Percentiles rank a stretch among this genome's conserved stretches.
phyloP scores from a whole-genome alignment of 2,113 vertebrate genomes.

The Elephantulus edwardii region DNA sequence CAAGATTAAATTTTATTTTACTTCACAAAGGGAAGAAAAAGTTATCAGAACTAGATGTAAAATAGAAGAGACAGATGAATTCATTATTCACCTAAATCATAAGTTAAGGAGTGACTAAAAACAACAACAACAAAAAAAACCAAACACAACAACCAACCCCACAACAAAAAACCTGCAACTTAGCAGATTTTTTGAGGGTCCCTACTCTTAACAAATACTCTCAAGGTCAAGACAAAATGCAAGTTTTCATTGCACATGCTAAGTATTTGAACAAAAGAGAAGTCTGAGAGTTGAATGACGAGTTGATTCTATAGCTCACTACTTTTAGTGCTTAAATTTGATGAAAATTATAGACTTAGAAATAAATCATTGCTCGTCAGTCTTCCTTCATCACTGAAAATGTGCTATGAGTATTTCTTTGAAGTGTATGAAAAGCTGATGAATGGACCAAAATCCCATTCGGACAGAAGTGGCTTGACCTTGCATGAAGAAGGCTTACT shows the following conservation, averaged over 20 bases:
- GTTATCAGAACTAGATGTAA: neutral
- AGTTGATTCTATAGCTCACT: neutral
- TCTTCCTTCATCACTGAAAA: slow-evolving; percentile 9
- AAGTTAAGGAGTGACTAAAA: neutral
- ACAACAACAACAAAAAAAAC: too few species aligned
- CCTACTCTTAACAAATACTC: neutral
- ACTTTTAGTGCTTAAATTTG: slow-evolving; percentile 18
- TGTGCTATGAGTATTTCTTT: slow-evolving; percentile 8
- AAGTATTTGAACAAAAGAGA: neutral
- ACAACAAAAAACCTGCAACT: neutral
- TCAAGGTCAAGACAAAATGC: slow-evolving; percentile 36
- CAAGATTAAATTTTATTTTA: slow-evolving; percentile 4
- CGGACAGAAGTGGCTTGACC: neutral
- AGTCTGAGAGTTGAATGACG: slow-evolving; percentile 3
- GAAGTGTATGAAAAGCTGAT: neutral
- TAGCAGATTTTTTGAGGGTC: neutral
- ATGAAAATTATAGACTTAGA: slow-evolving; percentile 43
- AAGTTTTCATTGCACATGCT: neutral
- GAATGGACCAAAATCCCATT: neutral
- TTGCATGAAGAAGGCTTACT: neutral
- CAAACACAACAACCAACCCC: too few species aligned
- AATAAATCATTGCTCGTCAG: neutral
- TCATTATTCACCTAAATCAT: slow-evolving; percentile 16
- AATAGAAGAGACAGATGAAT: slow-evolving; percentile 33
- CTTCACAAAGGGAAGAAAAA: neutral